These are phyloP conservation scores for Alectoris magna DNA, from an alignment of 2,797 vertebrate species.

Conservation along the genomic window DNA sequence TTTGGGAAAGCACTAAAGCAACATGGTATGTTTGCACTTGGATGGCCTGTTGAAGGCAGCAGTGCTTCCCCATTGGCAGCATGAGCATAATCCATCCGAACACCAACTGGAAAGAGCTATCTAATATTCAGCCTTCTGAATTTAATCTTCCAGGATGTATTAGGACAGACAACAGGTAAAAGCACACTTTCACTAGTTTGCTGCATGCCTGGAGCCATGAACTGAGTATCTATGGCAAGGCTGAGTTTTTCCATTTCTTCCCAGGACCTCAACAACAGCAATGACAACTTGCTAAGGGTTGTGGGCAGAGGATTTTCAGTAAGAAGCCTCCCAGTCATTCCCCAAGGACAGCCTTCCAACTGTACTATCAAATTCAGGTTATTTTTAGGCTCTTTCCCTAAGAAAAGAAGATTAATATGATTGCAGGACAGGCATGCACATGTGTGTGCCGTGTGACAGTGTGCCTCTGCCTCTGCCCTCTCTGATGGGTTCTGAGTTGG, in stretches of 20 bases:
- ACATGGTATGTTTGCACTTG: rapidly evolving
- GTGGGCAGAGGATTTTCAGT: background rate
- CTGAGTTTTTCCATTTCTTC: background rate
- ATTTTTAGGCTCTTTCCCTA: background rate
- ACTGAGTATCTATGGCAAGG: background rate
- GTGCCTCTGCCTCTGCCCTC: background rate
- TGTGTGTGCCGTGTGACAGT: background rate
- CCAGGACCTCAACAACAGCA: background rate
- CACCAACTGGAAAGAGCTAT: background rate
- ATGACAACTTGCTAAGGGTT: background rate
- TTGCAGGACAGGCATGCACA: background rate
- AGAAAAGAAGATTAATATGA: background rate
- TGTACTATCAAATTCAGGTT: background rate
- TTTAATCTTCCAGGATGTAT: background rate
- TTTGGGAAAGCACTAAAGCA: background rate
- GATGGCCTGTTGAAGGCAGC: background rate
- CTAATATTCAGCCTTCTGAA: background rate
- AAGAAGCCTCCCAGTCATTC: background rate
- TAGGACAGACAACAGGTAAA: background rate
- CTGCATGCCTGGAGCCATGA: background rate
- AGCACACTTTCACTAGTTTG: background rate
- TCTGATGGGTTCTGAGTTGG: background rate
- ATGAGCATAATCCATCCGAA: background rate
- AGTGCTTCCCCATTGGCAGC: background rate
- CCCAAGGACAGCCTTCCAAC: background rate